A percentile compares a stretch with the other conserved stretches of the same genome.
These are phyloP conservation scores for Brienomyrus longianalis DNA, from an alignment of 2,113 vertebrate genomes.

Conservation along the genomic window DNA sequence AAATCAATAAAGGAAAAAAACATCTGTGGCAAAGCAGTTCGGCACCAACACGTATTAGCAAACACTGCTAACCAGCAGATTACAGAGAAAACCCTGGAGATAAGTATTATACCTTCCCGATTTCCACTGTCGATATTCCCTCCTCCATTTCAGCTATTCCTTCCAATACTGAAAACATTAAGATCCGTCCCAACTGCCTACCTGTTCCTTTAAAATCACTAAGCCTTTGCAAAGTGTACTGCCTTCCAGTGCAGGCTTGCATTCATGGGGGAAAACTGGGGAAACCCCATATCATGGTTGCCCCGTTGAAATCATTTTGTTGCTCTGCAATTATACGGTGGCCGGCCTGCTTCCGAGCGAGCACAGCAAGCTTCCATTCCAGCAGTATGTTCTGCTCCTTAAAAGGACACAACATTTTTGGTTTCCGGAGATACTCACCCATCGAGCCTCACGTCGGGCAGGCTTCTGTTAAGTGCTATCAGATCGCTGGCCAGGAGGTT, in stretches of 20 bases:
- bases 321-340: neutral
- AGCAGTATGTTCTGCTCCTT: neutral
- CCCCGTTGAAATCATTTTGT: neutral
- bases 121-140: neutral
- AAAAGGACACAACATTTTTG: neutral
- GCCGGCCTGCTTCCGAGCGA: neutral
- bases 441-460: constrained; percentile 88
- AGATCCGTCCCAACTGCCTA: neutral
- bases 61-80: neutral
- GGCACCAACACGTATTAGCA: neutral
- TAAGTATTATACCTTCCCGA: neutral
- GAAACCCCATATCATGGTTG: neutral
- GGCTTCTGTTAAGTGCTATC: constrained; percentile 89
- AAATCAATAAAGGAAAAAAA: neutral
- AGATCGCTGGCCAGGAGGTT: constrained; percentile 97
- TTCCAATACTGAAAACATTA: neutral
- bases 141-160: neutral
- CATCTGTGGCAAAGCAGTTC: neutral
- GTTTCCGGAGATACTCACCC: constrained; percentile 65
- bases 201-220: neutral
- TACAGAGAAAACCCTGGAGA: neutral
- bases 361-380: neutral
- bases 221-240: neutral
- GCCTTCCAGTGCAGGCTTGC: neutral
- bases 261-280: neutral